Evolutionary conservation across 2,797 vertebrate genomes (phyloP).

Genomic region (Phalloptychus januarius): DNA sequence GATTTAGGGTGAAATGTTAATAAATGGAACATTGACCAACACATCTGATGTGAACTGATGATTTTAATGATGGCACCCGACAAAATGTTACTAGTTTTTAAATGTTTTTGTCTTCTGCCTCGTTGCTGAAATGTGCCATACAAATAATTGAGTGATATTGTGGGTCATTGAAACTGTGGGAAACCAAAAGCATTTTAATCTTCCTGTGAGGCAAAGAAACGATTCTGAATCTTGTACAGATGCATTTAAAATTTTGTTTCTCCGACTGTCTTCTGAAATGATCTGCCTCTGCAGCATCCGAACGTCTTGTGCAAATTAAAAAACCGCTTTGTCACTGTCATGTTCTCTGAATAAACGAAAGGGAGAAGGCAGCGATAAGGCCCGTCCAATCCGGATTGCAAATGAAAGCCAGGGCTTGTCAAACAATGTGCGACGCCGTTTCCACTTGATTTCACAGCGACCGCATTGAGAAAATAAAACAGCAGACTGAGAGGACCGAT

Average conservation of each 20-base stretch:
- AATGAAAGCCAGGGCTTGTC: constrained; percentile 21
- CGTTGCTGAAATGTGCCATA: too few relatives aligned
- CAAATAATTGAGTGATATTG: too few relatives aligned
- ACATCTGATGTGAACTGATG: too few relatives aligned
- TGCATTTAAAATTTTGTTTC: not conserved
- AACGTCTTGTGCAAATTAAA: not conserved
- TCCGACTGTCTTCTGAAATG: fast-evolving
- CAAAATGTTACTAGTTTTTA: too few relatives aligned
- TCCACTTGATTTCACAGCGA: constrained; percentile 40
- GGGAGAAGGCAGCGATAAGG: not conserved
- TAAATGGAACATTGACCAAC: too few relatives aligned
- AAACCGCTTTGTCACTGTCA: not conserved
- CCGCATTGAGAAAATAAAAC: constrained; percentile 38
- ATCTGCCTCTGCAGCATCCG: not conserved
- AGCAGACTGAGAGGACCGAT: constrained; percentile 19
- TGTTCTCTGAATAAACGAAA: not conserved
- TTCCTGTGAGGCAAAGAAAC: not conserved
- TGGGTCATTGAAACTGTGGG: too few relatives aligned
- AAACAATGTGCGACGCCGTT: constrained; percentile 19
- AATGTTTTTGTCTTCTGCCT: too few relatives aligned
- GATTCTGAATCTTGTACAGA: not conserved
- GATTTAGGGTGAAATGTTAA: too few relatives aligned
- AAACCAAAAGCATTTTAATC: not conserved
- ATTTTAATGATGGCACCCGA: too few relatives aligned
- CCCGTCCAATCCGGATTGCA: not conserved